A percentile compares a stretch with the other conserved stretches of the same genome.
These are phyloP conservation scores for Oplegnathus fasciatus DNA, from an alignment of 2,113 vertebrate species.

Conservation along the genomic window DNA sequence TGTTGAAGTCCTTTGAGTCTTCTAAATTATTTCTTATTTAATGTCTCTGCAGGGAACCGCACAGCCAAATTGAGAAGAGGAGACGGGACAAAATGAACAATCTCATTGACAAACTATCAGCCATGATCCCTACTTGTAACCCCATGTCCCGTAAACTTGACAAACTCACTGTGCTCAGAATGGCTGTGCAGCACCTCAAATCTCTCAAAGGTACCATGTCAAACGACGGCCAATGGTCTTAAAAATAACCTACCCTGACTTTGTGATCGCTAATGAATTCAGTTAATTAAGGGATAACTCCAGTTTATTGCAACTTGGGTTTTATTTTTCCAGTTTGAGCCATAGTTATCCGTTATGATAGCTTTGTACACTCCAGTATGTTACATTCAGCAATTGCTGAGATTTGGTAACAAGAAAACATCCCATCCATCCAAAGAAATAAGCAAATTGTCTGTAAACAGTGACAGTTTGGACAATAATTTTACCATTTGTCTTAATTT, in stretches of 20 bases:
- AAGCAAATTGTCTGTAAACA: not conserved
- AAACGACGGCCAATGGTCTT: not conserved
- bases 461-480: not conserved
- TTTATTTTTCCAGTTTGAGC: not conserved
- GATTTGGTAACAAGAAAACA: not conserved
- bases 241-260: not conserved
- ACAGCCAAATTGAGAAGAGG: slow-evolving; percentile 95
- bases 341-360: not conserved
- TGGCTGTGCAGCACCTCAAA: slow-evolving; percentile 94
- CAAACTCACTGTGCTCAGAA: slow-evolving; percentile 93
- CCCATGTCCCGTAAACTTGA: slow-evolving; percentile 91
- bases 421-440: not conserved
- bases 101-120: slow-evolving; percentile 92
- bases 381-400: not conserved
- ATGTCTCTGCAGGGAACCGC: slow-evolving; percentile 88
- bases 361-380: not conserved
- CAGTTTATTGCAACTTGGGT: not conserved
- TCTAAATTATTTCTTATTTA: not conserved
- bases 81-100: slow-evolving; percentile 96
- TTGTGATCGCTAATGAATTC: not conserved
- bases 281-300: not conserved
- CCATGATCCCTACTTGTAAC: slow-evolving; percentile 93
- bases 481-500: not conserved
- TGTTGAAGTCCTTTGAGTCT: not conserved
- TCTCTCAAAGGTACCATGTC: slow-evolving; percentile 88